Percentiles rank a stretch among this genome's conserved stretches.
Conservation (phyloP, 2,888 invertebrate genomes). For the Amphipoea lucens region DNA sequence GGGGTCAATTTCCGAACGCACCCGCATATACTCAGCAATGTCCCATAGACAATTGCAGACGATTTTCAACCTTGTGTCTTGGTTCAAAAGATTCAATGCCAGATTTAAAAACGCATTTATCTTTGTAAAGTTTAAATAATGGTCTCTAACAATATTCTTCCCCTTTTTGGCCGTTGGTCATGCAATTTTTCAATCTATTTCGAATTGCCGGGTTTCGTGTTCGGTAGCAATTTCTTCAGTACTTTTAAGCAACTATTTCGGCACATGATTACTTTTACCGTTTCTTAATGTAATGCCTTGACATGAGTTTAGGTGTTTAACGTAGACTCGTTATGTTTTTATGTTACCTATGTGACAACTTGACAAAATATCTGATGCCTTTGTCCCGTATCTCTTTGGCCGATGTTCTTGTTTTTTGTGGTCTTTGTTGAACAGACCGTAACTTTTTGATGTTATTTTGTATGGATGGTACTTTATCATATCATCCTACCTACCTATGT, state of each 20-base stretch:
- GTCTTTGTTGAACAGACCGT: constrained; percentile 14
- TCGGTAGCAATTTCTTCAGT: constrained; percentile 65
- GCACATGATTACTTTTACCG: constrained; percentile 62
- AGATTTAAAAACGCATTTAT: constrained; percentile 58
- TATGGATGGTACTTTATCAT: background rate
- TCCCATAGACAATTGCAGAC: constrained; percentile 46
- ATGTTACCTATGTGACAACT: constrained; percentile 30
- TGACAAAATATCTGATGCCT: constrained; percentile 10
- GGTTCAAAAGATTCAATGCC: constrained; percentile 67
- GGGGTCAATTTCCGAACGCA: constrained; percentile 79
- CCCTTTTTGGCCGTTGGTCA: constrained; percentile 70
- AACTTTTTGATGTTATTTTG: constrained; percentile 14
- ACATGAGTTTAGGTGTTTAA: constrained; percentile 39
- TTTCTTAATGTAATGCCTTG: constrained; percentile 45
- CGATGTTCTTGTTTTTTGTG: constrained; percentile 25
- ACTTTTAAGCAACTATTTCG: constrained; percentile 42
- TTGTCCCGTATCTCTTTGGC: constrained; percentile 9
- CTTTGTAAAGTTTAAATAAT: constrained; percentile 63
- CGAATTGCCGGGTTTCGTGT: constrained; percentile 70
- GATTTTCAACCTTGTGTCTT: constrained; percentile 68
- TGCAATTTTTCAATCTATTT: constrained; percentile 89
- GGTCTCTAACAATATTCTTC: constrained; percentile 66
- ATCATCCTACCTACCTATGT: background rate
- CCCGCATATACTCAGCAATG: constrained; percentile 76
- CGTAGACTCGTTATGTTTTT: constrained; percentile 47